phyloP scores from a whole-genome alignment of 2,113 vertebrate genomes.

The Chauna torquata region DNA sequence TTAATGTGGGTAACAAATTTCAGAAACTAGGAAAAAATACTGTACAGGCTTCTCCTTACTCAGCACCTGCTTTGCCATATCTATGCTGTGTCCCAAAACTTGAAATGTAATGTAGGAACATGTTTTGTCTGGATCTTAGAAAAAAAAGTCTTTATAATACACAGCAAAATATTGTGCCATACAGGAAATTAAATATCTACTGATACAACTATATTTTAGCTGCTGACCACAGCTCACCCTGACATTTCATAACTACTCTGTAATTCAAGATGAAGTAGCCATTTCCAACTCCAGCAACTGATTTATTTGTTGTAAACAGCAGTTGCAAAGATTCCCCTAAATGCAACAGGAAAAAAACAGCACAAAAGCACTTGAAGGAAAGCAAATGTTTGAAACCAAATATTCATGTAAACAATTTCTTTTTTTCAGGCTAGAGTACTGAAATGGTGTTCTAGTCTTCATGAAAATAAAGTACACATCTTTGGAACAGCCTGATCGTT shows the following conservation, averaged over 20 bases:
- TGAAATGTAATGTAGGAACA: not conserved
- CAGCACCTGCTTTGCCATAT: not conserved
- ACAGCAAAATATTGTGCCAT: not conserved
- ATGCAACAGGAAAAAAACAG: not conserved
- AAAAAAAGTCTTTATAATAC: not conserved
- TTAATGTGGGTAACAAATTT: not conserved
- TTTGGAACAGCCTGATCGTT: not conserved
- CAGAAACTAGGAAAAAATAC: not conserved
- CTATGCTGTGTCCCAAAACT: not conserved
- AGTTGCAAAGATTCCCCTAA: not conserved
- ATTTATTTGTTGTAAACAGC: not conserved
- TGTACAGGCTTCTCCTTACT: not conserved
- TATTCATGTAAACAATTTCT: not conserved
- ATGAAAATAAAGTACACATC: not conserved
- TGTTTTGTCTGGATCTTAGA: not conserved
- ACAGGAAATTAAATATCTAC: not conserved
- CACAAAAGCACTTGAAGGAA: not conserved
- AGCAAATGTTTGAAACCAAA: not conserved
- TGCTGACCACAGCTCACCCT: not conserved
- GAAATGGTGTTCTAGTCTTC: not conserved
- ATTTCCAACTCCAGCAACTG: not conserved
- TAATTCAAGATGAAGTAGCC: constrained; percentile 9
- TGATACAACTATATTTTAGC: not conserved
- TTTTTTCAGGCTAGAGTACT: not conserved
- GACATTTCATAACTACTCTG: constrained; percentile 6